Percentiles rank a stretch among this genome's conserved stretches.
These are phyloP conservation scores for Echinarachnius parma DNA, from an alignment of 53 echinoderm and acorn worm genomes.

Conservation along the genomic window DNA sequence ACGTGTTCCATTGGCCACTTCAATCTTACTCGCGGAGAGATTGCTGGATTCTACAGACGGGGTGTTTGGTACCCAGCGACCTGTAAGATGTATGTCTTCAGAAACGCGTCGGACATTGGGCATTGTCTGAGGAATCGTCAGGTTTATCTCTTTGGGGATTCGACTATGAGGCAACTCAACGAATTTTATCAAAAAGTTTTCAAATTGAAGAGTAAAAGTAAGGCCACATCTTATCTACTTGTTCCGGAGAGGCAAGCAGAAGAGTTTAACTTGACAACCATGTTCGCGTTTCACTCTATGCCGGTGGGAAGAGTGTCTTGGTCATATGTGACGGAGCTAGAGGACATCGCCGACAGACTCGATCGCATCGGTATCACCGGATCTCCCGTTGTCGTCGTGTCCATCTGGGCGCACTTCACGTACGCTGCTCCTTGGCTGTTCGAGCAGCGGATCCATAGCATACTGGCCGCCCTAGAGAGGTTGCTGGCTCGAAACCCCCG, in stretches of 20 bases:
- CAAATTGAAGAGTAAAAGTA: too few species aligned
- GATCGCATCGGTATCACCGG: neutral
- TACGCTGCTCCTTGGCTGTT: neutral
- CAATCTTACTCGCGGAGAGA: too few species aligned
- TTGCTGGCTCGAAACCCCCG: slow-evolving; percentile 7
- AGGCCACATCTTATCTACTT: too few species aligned
- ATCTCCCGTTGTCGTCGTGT: slow-evolving; percentile 3
- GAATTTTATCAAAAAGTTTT: too few species aligned
- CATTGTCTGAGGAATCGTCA: too few species aligned
- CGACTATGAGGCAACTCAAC: too few species aligned
- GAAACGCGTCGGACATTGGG: too few species aligned
- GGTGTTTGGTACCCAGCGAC: too few species aligned
- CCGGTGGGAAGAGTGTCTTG: slow-evolving; percentile 2
- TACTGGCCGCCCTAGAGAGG: slow-evolving; percentile 3
- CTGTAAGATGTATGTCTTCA: too few species aligned
- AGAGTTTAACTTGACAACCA: neutral
- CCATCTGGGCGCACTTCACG: slow-evolving; percentile 27
- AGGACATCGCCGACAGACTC: slow-evolving; percentile 6
- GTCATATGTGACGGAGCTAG: slow-evolving; percentile 11
- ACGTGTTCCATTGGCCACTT: too few species aligned
- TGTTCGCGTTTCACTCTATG: slow-evolving; percentile 15
- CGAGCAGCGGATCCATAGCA: slow-evolving; percentile 11
- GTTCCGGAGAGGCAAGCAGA: neutral
- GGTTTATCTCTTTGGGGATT: too few species aligned
- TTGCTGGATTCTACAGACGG: too few species aligned